Base-by-base conservation (phyloP, 1,140 invertebrate genomes). In the Pygmarrhopalites habei region DNA sequence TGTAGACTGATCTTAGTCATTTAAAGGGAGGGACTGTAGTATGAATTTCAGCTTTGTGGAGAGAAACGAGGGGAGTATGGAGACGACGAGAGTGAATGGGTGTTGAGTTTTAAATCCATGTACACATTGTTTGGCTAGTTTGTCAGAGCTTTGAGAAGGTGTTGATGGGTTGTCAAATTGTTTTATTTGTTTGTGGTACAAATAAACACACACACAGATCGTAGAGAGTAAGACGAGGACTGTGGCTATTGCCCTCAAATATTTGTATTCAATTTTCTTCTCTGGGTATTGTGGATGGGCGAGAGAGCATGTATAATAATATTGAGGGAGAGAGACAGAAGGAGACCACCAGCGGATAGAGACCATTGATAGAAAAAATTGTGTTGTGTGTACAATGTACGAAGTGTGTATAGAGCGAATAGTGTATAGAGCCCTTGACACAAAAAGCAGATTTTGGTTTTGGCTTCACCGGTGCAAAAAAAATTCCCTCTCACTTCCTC, bases 241-340 rank as follows among this genome's bases (percentile, higher is more conserved):
- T 35, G 32, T 35, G 32, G 5, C 5, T 35, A 15, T 35, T 35
- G 32, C 15, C 15, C 32, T 5, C 15, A 7, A 15, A 32, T 47
- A 43, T 30, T 51, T 59, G 44, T 29, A 32, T 49, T 59, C 58
- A 29, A 49, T 59, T 59, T 29, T 23, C n/a, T n/a, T 12, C 15
- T 58, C 32, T 35, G 5, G 32, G 35, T 49, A n/a, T 64, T 65
- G 59, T 65, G 47, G 64, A 41, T 29, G 49, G 58, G 64, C 59
- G 64, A 61, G 57, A 65, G 52, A 61, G 58, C 64, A 53, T 49
- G 49, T 39, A 52, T 60, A 65, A 61, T 49, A 65, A 51, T 30
- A 46, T 58, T 43, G 32, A 41, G 41, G 15, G 32, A 35, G 15
- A 35, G 5, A 35, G 26, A 17, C 26, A 21, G 41, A 25, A 32